A percentile compares a stretch with the other conserved stretches of the same genome.
Conservation (phyloP, 1,140 invertebrate species). For the Bombus sylvicola region DNA sequence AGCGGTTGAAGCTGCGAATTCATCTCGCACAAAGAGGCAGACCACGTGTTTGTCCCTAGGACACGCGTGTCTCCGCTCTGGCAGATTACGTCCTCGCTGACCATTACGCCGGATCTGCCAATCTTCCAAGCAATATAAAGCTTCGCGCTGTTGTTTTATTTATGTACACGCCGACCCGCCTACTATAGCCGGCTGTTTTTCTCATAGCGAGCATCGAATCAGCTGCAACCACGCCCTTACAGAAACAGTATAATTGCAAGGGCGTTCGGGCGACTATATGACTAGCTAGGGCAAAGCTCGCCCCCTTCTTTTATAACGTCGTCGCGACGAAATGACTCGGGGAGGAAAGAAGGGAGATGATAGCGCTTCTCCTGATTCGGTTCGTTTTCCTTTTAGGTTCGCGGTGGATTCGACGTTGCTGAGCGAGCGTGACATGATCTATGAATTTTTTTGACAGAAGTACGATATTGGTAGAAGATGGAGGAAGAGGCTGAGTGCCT, state of each 20-base stretch:
- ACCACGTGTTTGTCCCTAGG: background rate
- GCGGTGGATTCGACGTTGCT: background rate
- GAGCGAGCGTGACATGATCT: background rate
- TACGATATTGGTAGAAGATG: background rate
- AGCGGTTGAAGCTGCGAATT: slow-evolving; percentile 18
- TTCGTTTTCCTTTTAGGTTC: background rate
- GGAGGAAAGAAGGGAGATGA: background rate
- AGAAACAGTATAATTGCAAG: slow-evolving; percentile 80
- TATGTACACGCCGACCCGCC: slow-evolving; percentile 61
- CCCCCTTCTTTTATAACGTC: slow-evolving; percentile 71
- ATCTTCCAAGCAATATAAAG: slow-evolving; percentile 71
- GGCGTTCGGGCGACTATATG: slow-evolving; percentile 71
- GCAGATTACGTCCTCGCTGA: background rate
- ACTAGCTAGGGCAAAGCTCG: background rate
- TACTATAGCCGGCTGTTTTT: background rate
- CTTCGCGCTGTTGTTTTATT: slow-evolving; percentile 59
- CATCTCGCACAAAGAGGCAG: slow-evolving; percentile 8
- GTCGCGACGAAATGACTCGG: slow-evolving; percentile 73
- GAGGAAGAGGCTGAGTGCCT: no score
- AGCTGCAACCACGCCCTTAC: slow-evolving; percentile 78
- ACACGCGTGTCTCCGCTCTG: background rate
- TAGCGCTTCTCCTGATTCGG: background rate
- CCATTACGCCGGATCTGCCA: slow-evolving; percentile 61
- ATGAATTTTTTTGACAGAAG: background rate
- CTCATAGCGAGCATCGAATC: slow-evolving; percentile 57